Conservation (phyloP, 2,888 invertebrate species). For the Laspeyria flexula region DNA sequence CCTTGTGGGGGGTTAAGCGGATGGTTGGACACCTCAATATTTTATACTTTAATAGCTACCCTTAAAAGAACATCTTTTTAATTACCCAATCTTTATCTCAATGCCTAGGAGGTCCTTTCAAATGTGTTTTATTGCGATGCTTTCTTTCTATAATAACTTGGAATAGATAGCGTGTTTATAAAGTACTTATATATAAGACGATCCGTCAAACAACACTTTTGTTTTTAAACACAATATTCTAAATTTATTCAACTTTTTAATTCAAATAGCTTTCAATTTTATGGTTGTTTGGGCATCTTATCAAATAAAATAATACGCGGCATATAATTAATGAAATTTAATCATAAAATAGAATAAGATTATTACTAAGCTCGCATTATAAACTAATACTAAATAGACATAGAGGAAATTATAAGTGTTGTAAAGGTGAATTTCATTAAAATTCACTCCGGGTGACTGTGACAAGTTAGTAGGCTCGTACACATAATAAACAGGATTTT, state of each 20-base stretch:
- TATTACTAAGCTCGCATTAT: constrained; percentile 55
- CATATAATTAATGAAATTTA: constrained; percentile 61
- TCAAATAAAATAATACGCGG: constrained; percentile 40
- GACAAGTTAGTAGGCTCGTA: constrained; percentile 53
- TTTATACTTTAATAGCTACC: constrained; percentile 73
- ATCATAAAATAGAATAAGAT: constrained; percentile 63
- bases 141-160: too few relatives aligned
- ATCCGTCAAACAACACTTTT: neutral
- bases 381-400: constrained; percentile 40
- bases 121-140: constrained; percentile 8
- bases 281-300: constrained; percentile 42
- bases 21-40: constrained; percentile 63
- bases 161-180: too few relatives aligned
- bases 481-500: constrained; percentile 72
- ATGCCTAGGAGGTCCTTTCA: constrained; percentile 66
- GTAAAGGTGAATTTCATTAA: constrained; percentile 66
- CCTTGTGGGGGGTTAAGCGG: constrained; percentile 74
- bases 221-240: neutral
- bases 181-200: neutral
- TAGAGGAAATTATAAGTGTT: constrained; percentile 51
- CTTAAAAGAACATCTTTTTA: constrained; percentile 78
- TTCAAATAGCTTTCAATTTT: constrained; percentile 44
- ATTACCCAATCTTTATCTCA: constrained; percentile 74
- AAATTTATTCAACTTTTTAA: constrained; percentile 34
- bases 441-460: constrained; percentile 71